Percentiles rank a stretch among this genome's conserved stretches.
Evolutionary conservation across 2,888 invertebrate species (phyloP).

Genomic region (Drosophila paramelanica): DNA sequence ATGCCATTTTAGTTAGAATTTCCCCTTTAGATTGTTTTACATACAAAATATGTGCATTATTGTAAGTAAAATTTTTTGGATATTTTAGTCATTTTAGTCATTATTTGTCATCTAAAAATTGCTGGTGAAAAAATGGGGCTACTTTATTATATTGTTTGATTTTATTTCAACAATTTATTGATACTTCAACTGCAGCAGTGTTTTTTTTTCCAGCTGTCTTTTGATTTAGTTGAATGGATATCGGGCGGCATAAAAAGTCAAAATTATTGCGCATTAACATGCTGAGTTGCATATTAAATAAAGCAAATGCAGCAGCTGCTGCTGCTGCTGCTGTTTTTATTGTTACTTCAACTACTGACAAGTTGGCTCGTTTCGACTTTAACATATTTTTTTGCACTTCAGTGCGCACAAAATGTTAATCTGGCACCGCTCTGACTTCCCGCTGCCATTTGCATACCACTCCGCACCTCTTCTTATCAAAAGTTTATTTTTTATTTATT

Average conservation of each 20-base stretch:
- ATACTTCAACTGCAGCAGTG: too few relatives aligned
- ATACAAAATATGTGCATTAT: too few relatives aligned
- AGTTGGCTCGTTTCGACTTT: slow-evolving; percentile 30
- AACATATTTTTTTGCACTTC: slow-evolving; percentile 49
- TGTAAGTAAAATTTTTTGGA: too few relatives aligned
- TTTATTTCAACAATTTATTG: too few relatives aligned
- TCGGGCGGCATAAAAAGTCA: slow-evolving; percentile 16
- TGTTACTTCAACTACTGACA: neutral
- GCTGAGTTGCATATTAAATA: slow-evolving; percentile 40
- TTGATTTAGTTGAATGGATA: neutral
- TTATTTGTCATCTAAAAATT: too few relatives aligned
- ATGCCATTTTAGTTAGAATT: too few relatives aligned
- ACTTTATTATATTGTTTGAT: too few relatives aligned
- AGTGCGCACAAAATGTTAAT: slow-evolving; percentile 37
- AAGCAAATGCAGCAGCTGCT: slow-evolving; percentile 46
- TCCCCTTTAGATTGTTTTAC: too few relatives aligned
- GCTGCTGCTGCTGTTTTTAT: neutral
- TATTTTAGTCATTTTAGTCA: too few relatives aligned
- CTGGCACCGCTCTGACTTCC: neutral
- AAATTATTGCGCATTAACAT: slow-evolving; percentile 33
- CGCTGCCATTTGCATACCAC: too few relatives aligned
- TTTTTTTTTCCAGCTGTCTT: neutral
- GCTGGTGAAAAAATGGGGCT: too few relatives aligned
- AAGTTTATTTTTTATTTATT: neutral
- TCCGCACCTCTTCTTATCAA: neutral